Evolutionary conservation across 2,888 invertebrate species (phyloP).

Genomic region (Metallyticus violacea): DNA sequence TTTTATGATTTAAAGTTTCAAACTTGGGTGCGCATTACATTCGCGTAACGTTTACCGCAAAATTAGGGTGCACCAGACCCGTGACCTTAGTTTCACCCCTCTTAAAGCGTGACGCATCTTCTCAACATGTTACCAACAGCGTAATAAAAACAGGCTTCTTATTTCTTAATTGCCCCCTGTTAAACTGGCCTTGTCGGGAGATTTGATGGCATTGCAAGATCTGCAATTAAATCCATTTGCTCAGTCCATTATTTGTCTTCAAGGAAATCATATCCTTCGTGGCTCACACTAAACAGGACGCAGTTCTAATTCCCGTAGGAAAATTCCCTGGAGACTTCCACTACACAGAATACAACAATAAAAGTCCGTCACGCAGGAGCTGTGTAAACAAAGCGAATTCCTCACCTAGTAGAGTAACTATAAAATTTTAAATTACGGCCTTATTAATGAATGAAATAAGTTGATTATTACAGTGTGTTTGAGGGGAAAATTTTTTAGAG

Average conservation of each 20-base stretch:
- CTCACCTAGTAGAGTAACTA: too few species aligned
- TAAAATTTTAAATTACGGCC: too few species aligned
- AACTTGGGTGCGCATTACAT: too few species aligned
- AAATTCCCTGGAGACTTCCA: neutral
- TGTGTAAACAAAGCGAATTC: too few species aligned
- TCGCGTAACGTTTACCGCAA: too few species aligned
- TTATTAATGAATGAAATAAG: too few species aligned
- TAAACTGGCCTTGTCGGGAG: neutral
- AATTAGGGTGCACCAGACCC: neutral
- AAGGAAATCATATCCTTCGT: neutral
- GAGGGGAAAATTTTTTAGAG: too few species aligned
- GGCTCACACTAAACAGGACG: neutral
- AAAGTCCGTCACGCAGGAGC: neutral
- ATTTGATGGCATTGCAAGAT: neutral
- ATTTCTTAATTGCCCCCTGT: neutral
- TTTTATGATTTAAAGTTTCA: too few species aligned
- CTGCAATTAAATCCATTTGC: neutral
- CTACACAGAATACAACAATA: neutral
- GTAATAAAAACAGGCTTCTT: neutral
- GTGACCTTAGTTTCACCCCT: neutral
- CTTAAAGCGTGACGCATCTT: neutral
- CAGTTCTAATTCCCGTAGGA: neutral
- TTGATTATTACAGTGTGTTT: too few species aligned
- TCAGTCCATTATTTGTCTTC: neutral
- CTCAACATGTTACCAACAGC: neutral